A percentile compares a stretch with the other conserved stretches of the same genome.
phyloP scores from a whole-genome alignment of 2,113 vertebrate genomes.

The Ahaetulla prasina region DNA sequence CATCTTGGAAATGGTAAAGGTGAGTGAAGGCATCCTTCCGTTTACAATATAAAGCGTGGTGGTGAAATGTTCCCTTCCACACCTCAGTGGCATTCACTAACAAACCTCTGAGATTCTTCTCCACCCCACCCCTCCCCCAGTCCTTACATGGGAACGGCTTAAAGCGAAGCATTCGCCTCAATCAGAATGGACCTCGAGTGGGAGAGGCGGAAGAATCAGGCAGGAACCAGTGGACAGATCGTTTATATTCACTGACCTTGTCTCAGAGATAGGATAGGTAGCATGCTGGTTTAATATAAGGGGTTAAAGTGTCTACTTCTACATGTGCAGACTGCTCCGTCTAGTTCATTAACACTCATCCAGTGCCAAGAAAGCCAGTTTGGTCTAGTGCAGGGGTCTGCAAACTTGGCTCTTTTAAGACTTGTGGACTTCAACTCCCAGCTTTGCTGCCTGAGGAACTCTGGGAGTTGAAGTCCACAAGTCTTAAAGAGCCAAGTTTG shows the following conservation, averaged over 20 bases:
- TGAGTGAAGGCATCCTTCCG: constrained; percentile 58
- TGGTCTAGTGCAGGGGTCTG: no score
- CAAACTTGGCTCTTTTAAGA: no score
- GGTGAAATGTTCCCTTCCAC: not conserved
- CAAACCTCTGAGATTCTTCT: not conserved
- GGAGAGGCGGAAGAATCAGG: not conserved
- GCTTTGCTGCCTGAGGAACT: no score
- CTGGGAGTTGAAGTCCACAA: no score
- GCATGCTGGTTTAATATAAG: not conserved
- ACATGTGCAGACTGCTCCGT: not conserved
- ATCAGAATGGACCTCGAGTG: not conserved
- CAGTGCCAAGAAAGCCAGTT: not conserved
- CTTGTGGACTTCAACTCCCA: no score
- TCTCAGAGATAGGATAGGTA: not conserved
- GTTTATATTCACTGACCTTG: not conserved
- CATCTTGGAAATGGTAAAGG: constrained; percentile 95
- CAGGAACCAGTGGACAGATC: not conserved
- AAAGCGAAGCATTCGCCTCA: not conserved
- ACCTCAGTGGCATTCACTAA: not conserved
- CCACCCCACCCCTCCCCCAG: no score
- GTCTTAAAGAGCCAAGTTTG: no score
- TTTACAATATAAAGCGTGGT: not conserved
- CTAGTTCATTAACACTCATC: not conserved
- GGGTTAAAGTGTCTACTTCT: not conserved
- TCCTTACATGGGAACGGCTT: not conserved